Evolutionary conservation across 2,888 invertebrate species (phyloP).

Genomic region (Trachelus tabidus): DNA sequence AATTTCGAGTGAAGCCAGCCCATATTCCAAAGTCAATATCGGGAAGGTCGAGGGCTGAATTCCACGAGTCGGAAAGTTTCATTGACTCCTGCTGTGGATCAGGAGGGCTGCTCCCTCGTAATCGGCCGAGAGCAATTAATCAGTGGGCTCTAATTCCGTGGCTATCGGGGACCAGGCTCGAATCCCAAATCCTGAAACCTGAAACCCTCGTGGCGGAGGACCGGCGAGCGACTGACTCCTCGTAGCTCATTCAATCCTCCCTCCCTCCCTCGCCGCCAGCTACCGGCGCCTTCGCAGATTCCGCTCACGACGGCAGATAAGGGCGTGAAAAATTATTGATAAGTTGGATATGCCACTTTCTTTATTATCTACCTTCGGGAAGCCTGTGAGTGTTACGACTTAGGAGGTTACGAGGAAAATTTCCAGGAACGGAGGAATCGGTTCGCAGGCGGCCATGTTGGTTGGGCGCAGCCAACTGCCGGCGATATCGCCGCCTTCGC

Average conservation of each 20-base stretch:
- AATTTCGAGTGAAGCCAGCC: too few relatives aligned
- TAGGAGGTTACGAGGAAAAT: too few relatives aligned
- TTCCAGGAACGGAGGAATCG: background rate
- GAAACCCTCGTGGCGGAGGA: background rate
- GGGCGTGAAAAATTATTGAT: too few relatives aligned
- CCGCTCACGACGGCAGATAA: too few relatives aligned
- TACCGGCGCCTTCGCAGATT: too few relatives aligned
- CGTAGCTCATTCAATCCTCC: too few relatives aligned
- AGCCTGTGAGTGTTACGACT: too few relatives aligned
- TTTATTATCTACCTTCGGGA: too few relatives aligned
- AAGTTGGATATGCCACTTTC: too few relatives aligned
- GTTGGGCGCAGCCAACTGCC: background rate
- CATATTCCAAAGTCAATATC: background rate
- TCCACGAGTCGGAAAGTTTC: conserved; percentile 8
- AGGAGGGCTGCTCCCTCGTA: conserved; percentile 20
- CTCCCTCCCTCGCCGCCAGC: too few relatives aligned
- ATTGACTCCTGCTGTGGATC: conserved; percentile 21
- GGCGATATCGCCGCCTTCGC: background rate
- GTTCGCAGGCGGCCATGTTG: background rate
- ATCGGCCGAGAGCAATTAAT: conserved; percentile 31
- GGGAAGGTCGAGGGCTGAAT: background rate
- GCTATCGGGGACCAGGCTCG: conserved; percentile 14
- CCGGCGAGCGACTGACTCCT: too few relatives aligned
- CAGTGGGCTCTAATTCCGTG: conserved; percentile 29
- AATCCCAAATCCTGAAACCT: background rate